phyloP scores from a whole-genome alignment of 2,113 vertebrate species.

The Ictalurus furcatus region DNA sequence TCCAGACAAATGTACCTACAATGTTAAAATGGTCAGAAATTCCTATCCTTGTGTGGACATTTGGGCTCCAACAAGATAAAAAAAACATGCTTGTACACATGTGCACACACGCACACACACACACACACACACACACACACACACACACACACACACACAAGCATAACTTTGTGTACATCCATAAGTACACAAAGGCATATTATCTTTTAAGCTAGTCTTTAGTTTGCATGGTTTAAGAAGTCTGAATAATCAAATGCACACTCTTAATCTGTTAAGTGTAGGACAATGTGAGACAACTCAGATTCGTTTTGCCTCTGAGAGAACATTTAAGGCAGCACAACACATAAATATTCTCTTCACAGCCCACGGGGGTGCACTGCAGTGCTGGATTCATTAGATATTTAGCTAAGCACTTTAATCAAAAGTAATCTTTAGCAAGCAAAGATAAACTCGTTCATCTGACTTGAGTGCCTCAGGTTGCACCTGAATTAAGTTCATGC shows the following conservation, averaged over 20 bases:
- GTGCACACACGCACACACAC: no score
- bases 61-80: neutral
- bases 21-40: neutral
- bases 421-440: neutral
- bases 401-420: slow-evolving; percentile 23
- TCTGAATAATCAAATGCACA: neutral
- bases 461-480: neutral
- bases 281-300: slow-evolving; percentile 16
- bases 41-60: neutral
- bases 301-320: neutral
- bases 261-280: neutral
- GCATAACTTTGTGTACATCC: neutral
- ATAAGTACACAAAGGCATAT: neutral
- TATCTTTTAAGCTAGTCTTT: neutral
- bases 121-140: neutral
- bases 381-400: slow-evolving; percentile 25
- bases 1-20: neutral
- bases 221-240: slow-evolving; percentile 1
- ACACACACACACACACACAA: neutral
- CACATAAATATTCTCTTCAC: slow-evolving; percentile 20
- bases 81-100: no score
- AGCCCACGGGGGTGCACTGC: slow-evolving; percentile 12
- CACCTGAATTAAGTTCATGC: neutral
- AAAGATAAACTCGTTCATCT: neutral
- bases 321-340: slow-evolving; percentile 13